Base-by-base conservation (phyloP, 2,113 vertebrate species). In the Gavia stellata region DNA sequence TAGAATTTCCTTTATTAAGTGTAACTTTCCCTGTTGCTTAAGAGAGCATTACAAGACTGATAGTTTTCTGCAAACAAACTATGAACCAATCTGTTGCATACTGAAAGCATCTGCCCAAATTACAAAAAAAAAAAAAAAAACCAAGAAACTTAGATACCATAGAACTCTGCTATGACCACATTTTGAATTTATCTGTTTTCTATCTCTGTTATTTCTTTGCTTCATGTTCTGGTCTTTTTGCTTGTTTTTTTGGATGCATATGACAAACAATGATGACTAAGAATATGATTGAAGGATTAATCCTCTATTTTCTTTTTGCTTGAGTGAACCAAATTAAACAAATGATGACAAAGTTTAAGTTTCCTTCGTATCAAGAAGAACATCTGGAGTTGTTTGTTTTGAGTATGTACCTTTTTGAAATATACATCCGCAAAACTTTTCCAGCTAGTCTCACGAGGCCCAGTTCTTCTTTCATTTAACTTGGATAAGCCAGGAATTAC, bases 61-160 rank as follows among this genome's bases (percentile, higher is more conserved):
- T 47, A 45, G 8, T 55, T 87, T 94, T 87, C 58, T 62, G 33
- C 72, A 83, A 70, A 78, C 67, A 66, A 89, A 80, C 11, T 14
- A 24, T 68, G 80, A 92, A 86, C 11, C 44, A 62, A 68, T 84
- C 38, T 86, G 42, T 74, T 88, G 50, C n/a, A 31, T 84, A 83
- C 78, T 78, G 56, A 74, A 97, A 95, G 65, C 68, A 81, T 84
- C 89, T 95, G 75, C 29, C 24, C 49, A 81, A 92, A 88, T 86
- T n/a, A 58, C 31, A 52, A 72, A 75, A 81, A 71, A 50, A 33
- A 6, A 5, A 21, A 36, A 36, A n/a, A 34, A 16, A 44, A 40
- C 9, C 33, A 68, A 50, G 20, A 53, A 72, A 74, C 44, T 59
- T 80, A 82, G 44, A 62, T 74, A 75, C 34, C 20, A 25, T 28